These are phyloP conservation scores for Stegana nigrithorax DNA, from an alignment of 2,888 invertebrate genomes.

Conservation along the genomic window DNA sequence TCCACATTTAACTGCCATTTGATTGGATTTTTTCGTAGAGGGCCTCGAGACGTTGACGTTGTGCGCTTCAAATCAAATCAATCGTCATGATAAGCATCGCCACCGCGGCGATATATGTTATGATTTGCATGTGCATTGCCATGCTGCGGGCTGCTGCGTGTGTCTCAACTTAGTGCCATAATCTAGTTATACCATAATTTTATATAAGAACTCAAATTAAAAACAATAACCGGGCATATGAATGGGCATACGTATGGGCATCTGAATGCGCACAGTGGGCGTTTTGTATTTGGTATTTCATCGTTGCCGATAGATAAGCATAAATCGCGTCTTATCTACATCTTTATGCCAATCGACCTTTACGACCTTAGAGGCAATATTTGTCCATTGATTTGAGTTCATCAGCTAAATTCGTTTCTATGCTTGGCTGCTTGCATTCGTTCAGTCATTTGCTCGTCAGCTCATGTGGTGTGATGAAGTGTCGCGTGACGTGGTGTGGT, in stretches of 20 bases:
- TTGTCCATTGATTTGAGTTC: conserved; percentile 16
- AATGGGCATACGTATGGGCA: too few relatives aligned
- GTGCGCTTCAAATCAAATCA: conserved; percentile 27
- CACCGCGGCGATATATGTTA: conserved; percentile 26
- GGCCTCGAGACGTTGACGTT: not conserved
- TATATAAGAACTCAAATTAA: not conserved
- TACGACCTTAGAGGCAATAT: conserved; percentile 11
- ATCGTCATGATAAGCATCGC: conserved; percentile 48
- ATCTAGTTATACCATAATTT: conserved; percentile 6
- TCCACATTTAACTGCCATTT: not conserved
- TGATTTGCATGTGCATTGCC: conserved; percentile 22
- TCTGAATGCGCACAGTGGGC: conserved; percentile 39
- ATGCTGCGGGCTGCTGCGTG: conserved; percentile 5
- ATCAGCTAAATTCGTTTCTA: not conserved
- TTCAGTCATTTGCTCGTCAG: too few relatives aligned
- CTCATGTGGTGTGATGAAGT: too few relatives aligned
- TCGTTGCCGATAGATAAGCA: conserved; percentile 39
- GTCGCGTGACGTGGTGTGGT: too few relatives aligned
- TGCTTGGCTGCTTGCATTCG: too few relatives aligned
- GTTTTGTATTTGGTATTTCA: conserved; percentile 22
- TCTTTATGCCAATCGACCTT: not conserved
- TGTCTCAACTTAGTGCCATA: not conserved
- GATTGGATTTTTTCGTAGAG: not conserved
- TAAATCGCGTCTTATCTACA: conserved; percentile 46
- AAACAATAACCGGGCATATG: too few relatives aligned